phyloP scores from a whole-genome alignment of 23 tunicate species.

The Halocynthia roretzi region DNA sequence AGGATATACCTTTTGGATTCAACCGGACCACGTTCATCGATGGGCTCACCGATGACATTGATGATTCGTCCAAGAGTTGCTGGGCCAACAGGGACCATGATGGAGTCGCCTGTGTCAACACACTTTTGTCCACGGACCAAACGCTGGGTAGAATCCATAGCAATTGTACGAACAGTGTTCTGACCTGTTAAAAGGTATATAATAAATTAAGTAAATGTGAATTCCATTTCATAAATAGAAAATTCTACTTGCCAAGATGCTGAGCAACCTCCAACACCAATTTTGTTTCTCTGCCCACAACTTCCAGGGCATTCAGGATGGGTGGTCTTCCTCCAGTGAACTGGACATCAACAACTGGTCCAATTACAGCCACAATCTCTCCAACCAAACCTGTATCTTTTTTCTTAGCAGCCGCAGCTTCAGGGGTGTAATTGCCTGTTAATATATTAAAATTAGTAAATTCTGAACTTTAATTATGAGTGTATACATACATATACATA shows the following conservation, averaged over 20 bases:
- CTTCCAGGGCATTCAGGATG: conserved; percentile 97
- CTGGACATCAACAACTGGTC: conserved; percentile 99
- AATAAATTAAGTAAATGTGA: not conserved
- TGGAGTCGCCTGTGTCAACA: conserved; percentile 97
- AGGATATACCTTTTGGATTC: conserved; percentile 67
- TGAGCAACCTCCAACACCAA: conserved; percentile 99
- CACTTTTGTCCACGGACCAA: conserved; percentile 95
- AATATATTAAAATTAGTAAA: not conserved
- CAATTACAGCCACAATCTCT: conserved; percentile 96
- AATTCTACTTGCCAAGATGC: conserved; percentile 72
- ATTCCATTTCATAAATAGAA: not conserved
- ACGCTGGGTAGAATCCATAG: conserved; percentile 99
- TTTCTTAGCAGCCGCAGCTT: conserved; percentile 29
- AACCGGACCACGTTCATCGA: conserved; percentile 98
- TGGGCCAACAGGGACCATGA: conserved; percentile 97
- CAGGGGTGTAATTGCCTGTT: conserved; percentile 48
- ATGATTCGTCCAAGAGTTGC: conserved; percentile 98
- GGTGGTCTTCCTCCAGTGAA: conserved; percentile 94
- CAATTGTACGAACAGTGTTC: conserved; percentile 99
- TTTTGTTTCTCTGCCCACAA: conserved; percentile 91
- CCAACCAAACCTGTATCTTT: conserved; percentile 56
- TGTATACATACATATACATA: not conserved
- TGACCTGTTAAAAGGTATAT: conserved; percentile 47
- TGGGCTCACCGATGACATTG: conserved; percentile 99
- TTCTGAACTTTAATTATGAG: not conserved